These are phyloP conservation scores for Rhagonycha lutea DNA, from an alignment of 2,888 invertebrate genomes.

Conservation along the genomic window DNA sequence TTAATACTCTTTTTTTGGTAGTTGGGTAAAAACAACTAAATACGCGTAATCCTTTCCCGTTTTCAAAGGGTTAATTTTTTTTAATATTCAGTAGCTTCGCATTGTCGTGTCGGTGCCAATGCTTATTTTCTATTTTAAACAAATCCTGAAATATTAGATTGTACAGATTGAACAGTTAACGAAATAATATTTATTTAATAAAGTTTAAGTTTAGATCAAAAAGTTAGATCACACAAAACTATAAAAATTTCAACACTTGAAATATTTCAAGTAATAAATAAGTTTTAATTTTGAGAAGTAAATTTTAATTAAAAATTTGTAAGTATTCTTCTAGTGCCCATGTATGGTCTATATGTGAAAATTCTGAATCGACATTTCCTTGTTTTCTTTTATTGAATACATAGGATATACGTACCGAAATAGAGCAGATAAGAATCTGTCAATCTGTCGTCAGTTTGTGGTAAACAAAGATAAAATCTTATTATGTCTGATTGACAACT, in stretches of 20 bases:
- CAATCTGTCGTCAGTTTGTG: constrained; percentile 45
- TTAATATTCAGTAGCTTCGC: not conserved
- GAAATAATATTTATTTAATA: not conserved
- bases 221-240: not conserved
- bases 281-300: not conserved
- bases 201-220: not conserved
- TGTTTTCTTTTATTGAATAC: not conserved
- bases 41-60: too few relatives aligned
- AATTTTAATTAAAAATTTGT: not conserved
- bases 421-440: constrained; percentile 37
- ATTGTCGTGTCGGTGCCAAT: not conserved
- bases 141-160: not conserved
- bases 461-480: constrained; percentile 42
- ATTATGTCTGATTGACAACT: constrained; percentile 35
- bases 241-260: not conserved
- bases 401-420: not conserved
- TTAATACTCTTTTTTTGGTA: too few relatives aligned
- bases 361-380: not conserved
- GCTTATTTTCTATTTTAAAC: not conserved
- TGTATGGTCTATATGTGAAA: not conserved
- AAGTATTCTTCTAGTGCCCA: not conserved
- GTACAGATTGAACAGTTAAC: not conserved
- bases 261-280: not conserved
- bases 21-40: too few relatives aligned
- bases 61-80: too few relatives aligned